phyloP scores from a whole-genome alignment of 2,113 vertebrate species.

The Gadus macrocephalus region DNA sequence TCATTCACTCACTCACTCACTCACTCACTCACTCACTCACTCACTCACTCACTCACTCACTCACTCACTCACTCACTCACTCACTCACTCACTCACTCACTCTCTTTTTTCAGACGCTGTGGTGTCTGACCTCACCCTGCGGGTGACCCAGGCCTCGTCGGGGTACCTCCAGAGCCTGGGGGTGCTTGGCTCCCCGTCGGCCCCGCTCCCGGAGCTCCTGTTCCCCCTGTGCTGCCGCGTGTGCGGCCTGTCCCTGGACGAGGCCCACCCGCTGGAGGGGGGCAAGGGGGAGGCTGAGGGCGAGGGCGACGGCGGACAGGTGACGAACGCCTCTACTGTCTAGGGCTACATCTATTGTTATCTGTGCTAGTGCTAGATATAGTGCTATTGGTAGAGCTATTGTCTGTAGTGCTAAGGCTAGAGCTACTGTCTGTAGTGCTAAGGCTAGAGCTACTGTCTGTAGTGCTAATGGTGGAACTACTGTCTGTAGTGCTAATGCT shows the following conservation, averaged over 20 bases:
- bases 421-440: no score
- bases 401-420: no score
- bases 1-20: no score
- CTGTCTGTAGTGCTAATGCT: no score
- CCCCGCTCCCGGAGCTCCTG: slow-evolving; percentile 80
- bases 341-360: no score
- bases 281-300: slow-evolving; percentile 28
- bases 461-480: no score
- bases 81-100: background rate
- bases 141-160: slow-evolving; percentile 54
- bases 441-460: no score
- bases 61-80: background rate
- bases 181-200: slow-evolving; percentile 44
- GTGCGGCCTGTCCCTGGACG: slow-evolving; percentile 85
- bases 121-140: slow-evolving; percentile 68
- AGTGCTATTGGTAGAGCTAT: no score
- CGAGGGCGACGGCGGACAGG: slow-evolving; percentile 78
- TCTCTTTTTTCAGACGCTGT: slow-evolving; percentile 43
- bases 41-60: background rate
- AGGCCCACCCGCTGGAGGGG: slow-evolving; percentile 45
- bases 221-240: slow-evolving; percentile 87
- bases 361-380: no score
- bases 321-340: slow-evolving; percentile 13
- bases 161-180: slow-evolving; percentile 49
- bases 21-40: background rate